A percentile compares a stretch with the other conserved stretches of the same genome.
phyloP scores from a whole-genome alignment of 2,888 invertebrate species.

The Tiphia femorata region DNA sequence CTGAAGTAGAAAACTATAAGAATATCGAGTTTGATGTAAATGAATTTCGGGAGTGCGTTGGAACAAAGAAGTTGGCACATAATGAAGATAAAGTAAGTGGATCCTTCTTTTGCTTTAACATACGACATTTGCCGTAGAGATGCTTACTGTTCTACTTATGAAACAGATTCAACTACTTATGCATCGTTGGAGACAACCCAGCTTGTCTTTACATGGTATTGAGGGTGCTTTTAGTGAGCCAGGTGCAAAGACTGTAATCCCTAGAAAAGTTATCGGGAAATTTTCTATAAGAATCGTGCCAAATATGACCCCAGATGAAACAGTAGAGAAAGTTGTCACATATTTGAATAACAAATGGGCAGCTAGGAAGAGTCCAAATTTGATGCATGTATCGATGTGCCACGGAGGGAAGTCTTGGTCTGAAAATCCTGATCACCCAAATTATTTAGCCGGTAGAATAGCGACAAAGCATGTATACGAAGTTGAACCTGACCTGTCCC shows the following conservation, averaged over 20 bases:
- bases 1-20: conserved; percentile 81
- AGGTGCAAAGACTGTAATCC: conserved; percentile 96
- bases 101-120: conserved; percentile 3
- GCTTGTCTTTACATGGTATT: conserved; percentile 94
- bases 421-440: conserved; percentile 90
- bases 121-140: background rate
- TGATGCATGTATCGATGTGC: conserved; percentile 77
- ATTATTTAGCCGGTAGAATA: conserved; percentile 89
- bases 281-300: conserved; percentile 98
- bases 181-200: conserved; percentile 96
- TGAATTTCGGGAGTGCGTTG: conserved; percentile 82
- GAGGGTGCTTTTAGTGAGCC: conserved; percentile 95
- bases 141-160: too few species aligned
- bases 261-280: conserved; percentile 93
- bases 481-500: conserved; percentile 92
- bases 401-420: conserved; percentile 94
- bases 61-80: conserved; percentile 78
- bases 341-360: conserved; percentile 85
- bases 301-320: conserved; percentile 86
- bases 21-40: conserved; percentile 89
- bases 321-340: conserved; percentile 83
- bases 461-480: conserved; percentile 89
- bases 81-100: conserved; percentile 78
- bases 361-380: conserved; percentile 87
- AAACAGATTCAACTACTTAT: conserved; percentile 81